These are phyloP conservation scores for Bilobella aurantiaca DNA, from an alignment of 1,140 invertebrate species.

Conservation along the genomic window DNA sequence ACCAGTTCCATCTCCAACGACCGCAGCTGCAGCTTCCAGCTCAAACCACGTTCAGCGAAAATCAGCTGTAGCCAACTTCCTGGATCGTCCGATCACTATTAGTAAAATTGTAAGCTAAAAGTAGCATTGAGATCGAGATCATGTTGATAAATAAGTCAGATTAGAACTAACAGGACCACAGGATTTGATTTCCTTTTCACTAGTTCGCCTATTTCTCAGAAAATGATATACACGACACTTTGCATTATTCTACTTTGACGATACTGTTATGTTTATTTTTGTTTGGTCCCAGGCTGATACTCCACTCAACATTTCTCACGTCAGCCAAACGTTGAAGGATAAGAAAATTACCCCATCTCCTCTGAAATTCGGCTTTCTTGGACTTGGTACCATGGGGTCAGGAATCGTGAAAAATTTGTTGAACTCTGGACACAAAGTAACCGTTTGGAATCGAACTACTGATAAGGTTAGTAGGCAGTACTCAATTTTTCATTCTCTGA, in stretches of 20 bases:
- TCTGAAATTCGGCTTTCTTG: conserved; percentile 87
- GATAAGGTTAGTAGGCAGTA: conserved; percentile 89
- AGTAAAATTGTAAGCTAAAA: conserved; percentile 4
- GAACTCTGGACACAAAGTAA: conserved; percentile 83
- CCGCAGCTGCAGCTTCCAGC: background rate
- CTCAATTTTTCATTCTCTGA: no score
- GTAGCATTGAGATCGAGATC: no score
- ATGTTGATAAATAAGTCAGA: no score
- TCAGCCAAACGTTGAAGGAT: conserved; percentile 66
- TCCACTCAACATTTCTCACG: conserved; percentile 61
- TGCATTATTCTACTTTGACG: no score
- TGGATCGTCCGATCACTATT: conserved; percentile 47
- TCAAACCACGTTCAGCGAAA: conserved; percentile 49
- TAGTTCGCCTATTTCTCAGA: no score
- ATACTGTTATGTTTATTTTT: no score
- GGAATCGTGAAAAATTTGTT: conserved; percentile 91
- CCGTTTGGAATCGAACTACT: conserved; percentile 85
- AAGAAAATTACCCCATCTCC: conserved; percentile 77
- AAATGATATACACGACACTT: no score
- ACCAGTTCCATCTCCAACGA: background rate
- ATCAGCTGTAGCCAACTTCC: conserved; percentile 46
- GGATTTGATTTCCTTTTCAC: no score
- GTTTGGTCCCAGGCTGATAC: conserved; percentile 50
- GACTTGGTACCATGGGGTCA: conserved; percentile 90
- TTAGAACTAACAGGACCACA: no score